phyloP scores from a whole-genome alignment of 1,140 invertebrate species.

The Rhagoletis zephyria region DNA sequence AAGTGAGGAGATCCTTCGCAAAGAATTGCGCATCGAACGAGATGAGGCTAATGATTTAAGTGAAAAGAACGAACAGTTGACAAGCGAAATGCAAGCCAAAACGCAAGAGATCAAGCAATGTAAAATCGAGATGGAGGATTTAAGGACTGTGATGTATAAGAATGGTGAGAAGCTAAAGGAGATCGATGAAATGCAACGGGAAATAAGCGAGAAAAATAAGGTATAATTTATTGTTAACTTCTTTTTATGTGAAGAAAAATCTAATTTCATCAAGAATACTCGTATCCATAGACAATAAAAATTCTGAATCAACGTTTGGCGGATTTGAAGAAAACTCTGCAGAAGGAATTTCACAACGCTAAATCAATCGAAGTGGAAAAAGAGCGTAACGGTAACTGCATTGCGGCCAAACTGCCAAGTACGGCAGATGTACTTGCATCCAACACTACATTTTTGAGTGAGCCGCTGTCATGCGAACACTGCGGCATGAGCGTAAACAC shows the following conservation, averaged over 20 bases:
- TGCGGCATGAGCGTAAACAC: not conserved
- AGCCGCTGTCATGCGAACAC: not conserved
- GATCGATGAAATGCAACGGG: slow-evolving; percentile 81
- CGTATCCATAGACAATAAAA: slow-evolving; percentile 82
- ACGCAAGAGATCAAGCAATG: slow-evolving; percentile 72
- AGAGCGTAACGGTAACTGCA: slow-evolving; percentile 5
- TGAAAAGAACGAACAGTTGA: slow-evolving; percentile 76
- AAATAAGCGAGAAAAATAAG: slow-evolving; percentile 86
- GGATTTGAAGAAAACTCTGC: slow-evolving; percentile 92
- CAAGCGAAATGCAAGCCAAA: slow-evolving; percentile 64
- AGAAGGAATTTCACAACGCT: slow-evolving; percentile 82
- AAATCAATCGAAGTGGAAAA: slow-evolving; percentile 70
- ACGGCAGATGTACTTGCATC: not conserved
- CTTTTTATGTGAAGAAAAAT: not conserved
- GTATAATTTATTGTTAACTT: slow-evolving; percentile 68
- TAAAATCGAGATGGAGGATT: slow-evolving; percentile 74
- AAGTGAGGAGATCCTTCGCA: slow-evolving; percentile 82
- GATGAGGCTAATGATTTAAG: slow-evolving; percentile 67
- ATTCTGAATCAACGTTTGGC: slow-evolving; percentile 87
- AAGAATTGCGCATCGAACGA: slow-evolving; percentile 78
- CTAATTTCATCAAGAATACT: not conserved
- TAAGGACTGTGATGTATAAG: slow-evolving; percentile 74
- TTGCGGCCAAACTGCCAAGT: not conserved
- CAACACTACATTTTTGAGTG: not conserved
- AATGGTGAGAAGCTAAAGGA: slow-evolving; percentile 78